Conservation (phyloP, 2,797 vertebrate genomes). For the Myotis pilosus region DNA sequence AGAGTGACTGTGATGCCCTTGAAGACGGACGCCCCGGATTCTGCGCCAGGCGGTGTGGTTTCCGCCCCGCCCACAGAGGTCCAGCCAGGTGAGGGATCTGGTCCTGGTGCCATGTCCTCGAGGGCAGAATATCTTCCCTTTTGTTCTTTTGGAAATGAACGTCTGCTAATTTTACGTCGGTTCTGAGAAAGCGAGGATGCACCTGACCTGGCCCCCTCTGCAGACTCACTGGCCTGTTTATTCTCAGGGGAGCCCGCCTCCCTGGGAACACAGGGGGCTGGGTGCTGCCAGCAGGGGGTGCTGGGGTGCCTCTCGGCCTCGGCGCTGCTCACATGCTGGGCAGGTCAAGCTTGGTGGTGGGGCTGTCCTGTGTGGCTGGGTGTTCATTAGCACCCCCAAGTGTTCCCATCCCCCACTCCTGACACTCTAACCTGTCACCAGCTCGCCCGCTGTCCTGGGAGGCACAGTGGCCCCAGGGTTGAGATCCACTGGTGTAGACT, state of each 20-base stretch:
- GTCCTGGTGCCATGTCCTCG: not conserved
- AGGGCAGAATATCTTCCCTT: not conserved
- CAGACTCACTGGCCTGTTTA: accelerated
- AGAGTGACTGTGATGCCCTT: conserved; percentile 91
- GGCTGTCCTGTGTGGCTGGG: not conserved
- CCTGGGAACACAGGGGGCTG: accelerated
- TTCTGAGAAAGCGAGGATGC: not conserved
- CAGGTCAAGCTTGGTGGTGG: too few relatives aligned
- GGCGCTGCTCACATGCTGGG: not conserved
- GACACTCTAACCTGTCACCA: not conserved
- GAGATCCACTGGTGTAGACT: not conserved
- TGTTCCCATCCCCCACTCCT: not conserved
- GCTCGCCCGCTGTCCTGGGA: not conserved
- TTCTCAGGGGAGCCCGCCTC: not conserved
- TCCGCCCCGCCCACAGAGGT: conserved; percentile 82
- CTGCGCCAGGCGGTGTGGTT: conserved; percentile 57
- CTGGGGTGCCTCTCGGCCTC: not conserved
- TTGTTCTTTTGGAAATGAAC: not conserved
- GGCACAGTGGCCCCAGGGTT: accelerated
- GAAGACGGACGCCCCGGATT: conserved; percentile 77
- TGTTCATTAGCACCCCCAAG: too few relatives aligned
- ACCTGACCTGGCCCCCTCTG: accelerated
- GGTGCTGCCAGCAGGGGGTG: too few relatives aligned
- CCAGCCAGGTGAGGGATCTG: conserved; percentile 87
- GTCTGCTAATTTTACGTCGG: not conserved